phyloP scores from a whole-genome alignment of 2,113 vertebrate species.

The Aplodontia rufa region DNA sequence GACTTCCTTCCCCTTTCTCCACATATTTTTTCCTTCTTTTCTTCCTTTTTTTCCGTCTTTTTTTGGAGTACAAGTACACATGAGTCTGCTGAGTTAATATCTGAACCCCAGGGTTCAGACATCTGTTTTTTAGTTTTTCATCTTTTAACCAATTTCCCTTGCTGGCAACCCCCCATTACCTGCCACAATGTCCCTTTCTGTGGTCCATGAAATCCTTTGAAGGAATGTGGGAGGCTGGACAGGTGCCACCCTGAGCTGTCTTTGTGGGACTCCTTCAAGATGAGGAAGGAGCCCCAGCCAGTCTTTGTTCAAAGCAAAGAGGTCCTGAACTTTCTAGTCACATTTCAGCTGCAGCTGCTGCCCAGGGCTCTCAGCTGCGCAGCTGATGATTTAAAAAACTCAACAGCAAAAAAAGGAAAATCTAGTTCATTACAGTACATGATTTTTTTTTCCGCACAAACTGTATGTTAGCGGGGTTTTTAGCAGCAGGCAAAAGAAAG shows the following conservation, averaged over 20 bases:
- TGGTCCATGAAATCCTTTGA: constrained; percentile 12
- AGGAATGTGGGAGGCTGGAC: constrained; percentile 3
- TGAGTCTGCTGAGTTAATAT: background rate
- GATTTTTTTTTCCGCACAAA: background rate
- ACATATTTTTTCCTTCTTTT: background rate
- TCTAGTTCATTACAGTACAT: background rate
- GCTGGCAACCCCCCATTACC: background rate
- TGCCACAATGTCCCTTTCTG: background rate
- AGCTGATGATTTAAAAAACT: background rate
- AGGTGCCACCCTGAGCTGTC: background rate
- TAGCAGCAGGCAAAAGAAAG: constrained; percentile 32
- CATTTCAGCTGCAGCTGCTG: background rate
- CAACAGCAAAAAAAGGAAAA: constrained; percentile 18
- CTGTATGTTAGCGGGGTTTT: background rate
- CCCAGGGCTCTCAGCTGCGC: background rate
- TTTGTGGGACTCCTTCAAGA: background rate
- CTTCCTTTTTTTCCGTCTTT: background rate
- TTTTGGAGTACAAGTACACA: background rate
- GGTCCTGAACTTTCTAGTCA: background rate
- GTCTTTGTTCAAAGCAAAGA: background rate
- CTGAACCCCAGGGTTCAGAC: background rate
- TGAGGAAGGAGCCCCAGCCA: background rate
- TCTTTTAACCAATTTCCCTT: background rate
- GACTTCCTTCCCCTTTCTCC: background rate
- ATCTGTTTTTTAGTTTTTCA: background rate